phyloP scores from a whole-genome alignment of 2,888 invertebrate genomes.

The Aplocera efformata region DNA sequence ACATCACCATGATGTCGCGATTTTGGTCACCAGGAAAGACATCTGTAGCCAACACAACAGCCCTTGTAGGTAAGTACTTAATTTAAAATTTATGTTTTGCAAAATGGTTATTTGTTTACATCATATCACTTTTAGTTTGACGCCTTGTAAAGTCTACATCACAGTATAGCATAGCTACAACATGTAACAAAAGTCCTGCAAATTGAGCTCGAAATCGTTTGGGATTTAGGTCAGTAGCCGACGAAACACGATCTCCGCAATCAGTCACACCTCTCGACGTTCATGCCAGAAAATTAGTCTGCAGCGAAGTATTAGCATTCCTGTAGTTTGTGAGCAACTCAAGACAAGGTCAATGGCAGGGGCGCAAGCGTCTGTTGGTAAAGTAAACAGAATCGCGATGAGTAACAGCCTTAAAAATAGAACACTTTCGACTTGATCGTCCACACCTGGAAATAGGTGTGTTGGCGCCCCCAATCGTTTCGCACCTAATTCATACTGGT shows the following conservation, averaged over 20 bases:
- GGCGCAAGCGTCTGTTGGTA: constrained; percentile 59
- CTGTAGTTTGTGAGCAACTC: constrained; percentile 47
- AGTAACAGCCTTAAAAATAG: constrained; percentile 66
- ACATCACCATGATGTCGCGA: constrained; percentile 94
- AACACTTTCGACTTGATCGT: constrained; percentile 61
- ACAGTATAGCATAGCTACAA: too few species aligned
- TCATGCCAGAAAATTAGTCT: constrained; percentile 26
- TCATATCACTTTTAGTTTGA: too few species aligned
- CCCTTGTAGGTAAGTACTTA: constrained; percentile 73
- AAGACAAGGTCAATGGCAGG: constrained; percentile 76
- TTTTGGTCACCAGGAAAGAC: constrained; percentile 89
- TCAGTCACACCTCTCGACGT: constrained; percentile 22
- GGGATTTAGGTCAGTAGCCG: constrained; percentile 18
- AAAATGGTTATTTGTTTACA: background rate
- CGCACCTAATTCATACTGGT: constrained; percentile 27
- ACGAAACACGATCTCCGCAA: constrained; percentile 17
- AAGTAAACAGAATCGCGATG: constrained; percentile 66
- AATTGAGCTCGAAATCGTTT: constrained; percentile 17
- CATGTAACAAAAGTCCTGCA: constrained; percentile 15
- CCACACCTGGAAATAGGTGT: constrained; percentile 53
- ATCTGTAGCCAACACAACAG: constrained; percentile 83
- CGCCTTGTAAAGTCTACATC: too few species aligned
- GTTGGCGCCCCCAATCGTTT: constrained; percentile 37
- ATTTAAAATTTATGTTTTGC: background rate
- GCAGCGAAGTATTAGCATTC: constrained; percentile 46